Conservation (phyloP, 2,888 invertebrate species). For the Seira sanloemensis region DNA sequence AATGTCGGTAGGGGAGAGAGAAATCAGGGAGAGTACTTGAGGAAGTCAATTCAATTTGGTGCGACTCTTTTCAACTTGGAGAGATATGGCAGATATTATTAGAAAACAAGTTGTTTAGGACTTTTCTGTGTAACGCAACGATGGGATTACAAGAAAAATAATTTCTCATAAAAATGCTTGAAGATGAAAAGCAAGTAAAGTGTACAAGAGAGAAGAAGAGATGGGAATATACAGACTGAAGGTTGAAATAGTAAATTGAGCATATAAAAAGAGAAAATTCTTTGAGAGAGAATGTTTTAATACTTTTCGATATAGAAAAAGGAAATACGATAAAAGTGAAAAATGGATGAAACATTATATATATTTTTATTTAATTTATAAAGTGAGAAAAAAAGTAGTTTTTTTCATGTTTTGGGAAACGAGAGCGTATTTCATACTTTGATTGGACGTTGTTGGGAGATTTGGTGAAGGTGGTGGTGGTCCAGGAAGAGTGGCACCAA, state of each 20-base stretch:
- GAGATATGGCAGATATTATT: too few relatives aligned
- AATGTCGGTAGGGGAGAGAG: too few relatives aligned
- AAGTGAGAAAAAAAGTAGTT: neutral
- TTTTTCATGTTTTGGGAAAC: constrained; percentile 49
- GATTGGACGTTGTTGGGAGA: constrained; percentile 69
- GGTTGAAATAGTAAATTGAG: constrained; percentile 40
- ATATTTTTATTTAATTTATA: neutral
- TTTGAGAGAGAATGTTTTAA: neutral
- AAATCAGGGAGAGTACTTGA: too few relatives aligned
- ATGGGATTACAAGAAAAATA: too few relatives aligned
- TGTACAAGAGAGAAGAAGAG: constrained; percentile 61
- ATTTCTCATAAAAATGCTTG: too few relatives aligned
- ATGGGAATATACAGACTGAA: constrained; percentile 60
- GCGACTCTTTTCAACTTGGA: too few relatives aligned
- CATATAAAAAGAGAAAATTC: constrained; percentile 31
- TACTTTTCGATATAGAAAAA: constrained; percentile 12
- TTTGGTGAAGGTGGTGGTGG: constrained; percentile 63
- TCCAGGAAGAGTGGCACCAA: constrained; percentile 72
- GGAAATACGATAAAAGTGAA: constrained; percentile 35
- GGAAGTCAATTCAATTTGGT: too few relatives aligned
- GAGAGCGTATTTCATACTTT: constrained; percentile 59
- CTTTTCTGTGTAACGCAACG: too few relatives aligned
- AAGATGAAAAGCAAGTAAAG: too few relatives aligned
- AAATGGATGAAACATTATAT: neutral
- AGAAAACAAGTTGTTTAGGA: too few relatives aligned